Conservation (phyloP, 2,113 vertebrate genomes). For the Ibidorhyncha struthersii region DNA sequence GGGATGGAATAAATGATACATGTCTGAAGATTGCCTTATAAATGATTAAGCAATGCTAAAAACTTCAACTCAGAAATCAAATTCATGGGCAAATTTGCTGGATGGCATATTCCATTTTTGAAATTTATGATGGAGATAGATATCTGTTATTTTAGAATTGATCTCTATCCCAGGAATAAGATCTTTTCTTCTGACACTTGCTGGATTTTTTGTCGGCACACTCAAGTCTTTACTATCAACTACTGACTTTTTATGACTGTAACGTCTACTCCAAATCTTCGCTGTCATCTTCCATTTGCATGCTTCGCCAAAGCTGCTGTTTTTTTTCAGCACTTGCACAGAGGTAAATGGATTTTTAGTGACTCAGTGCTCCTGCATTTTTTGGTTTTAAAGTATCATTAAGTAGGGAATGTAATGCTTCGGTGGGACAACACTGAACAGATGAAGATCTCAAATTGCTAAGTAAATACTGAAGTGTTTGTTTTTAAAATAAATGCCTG, state of each 20-base stretch:
- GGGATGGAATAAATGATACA: slow-evolving; percentile 64
- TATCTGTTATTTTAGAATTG: slow-evolving; percentile 68
- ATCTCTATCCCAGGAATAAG: slow-evolving; percentile 1
- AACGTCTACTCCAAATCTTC: neutral
- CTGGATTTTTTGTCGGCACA: neutral
- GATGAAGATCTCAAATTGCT: slow-evolving; percentile 27
- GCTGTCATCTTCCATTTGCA: neutral
- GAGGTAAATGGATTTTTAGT: neutral
- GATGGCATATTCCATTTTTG: slow-evolving; percentile 62
- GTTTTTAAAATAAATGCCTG: slow-evolving; percentile 15
- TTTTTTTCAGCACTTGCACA: neutral
- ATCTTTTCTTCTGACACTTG: slow-evolving; percentile 31
- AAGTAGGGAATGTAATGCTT: neutral
- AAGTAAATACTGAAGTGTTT: slow-evolving; percentile 44
- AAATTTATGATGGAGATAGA: slow-evolving; percentile 68
- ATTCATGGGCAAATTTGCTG: slow-evolving; percentile 48
- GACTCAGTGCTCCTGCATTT: neutral
- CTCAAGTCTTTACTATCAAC: neutral
- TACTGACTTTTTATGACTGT: neutral
- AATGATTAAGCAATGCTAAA: slow-evolving; percentile 68
- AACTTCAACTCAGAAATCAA: slow-evolving; percentile 64
- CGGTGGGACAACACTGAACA: neutral
- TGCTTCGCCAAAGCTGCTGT: neutral
- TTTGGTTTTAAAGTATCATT: neutral
- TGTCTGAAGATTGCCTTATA: slow-evolving; percentile 65